These are phyloP conservation scores for Nothobranchius furzeri DNA, from an alignment of 2,113 vertebrate species.

Conservation along the genomic window DNA sequence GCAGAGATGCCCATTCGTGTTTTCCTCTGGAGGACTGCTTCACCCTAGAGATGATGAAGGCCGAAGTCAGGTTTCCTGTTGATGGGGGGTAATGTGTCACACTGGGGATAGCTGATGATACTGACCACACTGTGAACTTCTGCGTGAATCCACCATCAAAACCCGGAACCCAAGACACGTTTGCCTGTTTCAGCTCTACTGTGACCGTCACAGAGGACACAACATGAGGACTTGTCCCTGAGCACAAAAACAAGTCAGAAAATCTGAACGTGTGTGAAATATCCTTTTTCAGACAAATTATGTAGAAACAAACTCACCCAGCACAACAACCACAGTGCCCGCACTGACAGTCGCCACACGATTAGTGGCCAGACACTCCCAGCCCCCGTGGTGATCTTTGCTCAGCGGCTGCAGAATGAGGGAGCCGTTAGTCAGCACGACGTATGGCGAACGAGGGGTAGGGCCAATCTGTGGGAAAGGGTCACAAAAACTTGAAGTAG, in stretches of 20 bases:
- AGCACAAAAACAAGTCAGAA: neutral
- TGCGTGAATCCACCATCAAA: slow-evolving; percentile 95
- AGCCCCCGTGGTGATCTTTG: slow-evolving; percentile 90
- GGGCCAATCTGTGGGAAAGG: slow-evolving; percentile 74
- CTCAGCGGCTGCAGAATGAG: slow-evolving; percentile 84
- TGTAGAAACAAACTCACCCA: slow-evolving; percentile 79
- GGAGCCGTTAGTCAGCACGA: slow-evolving; percentile 84
- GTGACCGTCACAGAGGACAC: slow-evolving; percentile 83
- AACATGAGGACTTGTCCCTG: slow-evolving; percentile 93
- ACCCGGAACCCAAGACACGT: slow-evolving; percentile 91
- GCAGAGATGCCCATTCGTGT: slow-evolving; percentile 90
- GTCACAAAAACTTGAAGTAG: neutral
- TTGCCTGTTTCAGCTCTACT: slow-evolving; percentile 83
- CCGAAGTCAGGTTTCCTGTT: neutral
- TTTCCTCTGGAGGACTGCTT: slow-evolving; percentile 84
- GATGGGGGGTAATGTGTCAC: neutral
- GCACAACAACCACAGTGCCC: slow-evolving; percentile 84
- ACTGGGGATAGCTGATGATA: slow-evolving; percentile 18
- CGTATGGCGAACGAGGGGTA: slow-evolving; percentile 69
- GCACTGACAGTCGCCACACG: slow-evolving; percentile 83
- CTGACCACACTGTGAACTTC: slow-evolving; percentile 94
- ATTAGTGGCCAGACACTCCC: slow-evolving; percentile 90
- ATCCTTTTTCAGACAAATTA: neutral
- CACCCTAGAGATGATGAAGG: slow-evolving; percentile 72
- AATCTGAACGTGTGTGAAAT: neutral